Conservation (phyloP, 2,888 invertebrate genomes). For the Tipula helvola region DNA sequence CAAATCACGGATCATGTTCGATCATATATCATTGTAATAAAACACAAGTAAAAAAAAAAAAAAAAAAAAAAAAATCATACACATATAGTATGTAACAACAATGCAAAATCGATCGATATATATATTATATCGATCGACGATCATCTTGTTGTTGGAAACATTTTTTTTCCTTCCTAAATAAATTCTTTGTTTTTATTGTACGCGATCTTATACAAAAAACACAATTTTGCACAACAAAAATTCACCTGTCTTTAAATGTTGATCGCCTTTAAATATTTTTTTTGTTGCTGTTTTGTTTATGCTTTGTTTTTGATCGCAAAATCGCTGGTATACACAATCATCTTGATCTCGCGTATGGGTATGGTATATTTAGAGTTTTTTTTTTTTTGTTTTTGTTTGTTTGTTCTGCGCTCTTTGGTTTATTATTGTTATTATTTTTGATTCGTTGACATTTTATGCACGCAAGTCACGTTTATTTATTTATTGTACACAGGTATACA, state of each 20-base stretch:
- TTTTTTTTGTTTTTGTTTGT: not conserved
- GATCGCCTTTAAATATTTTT: not conserved
- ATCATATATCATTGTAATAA: conserved; percentile 4
- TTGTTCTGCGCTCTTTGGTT: not conserved
- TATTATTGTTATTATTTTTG: conserved; percentile 4
- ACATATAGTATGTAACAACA: not conserved
- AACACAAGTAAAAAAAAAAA: not conserved
- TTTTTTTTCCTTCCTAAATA: not conserved
- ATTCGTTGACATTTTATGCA: conserved; percentile 8
- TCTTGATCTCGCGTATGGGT: not conserved
- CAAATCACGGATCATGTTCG: not conserved
- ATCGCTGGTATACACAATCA: not conserved
- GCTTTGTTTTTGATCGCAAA: not conserved
- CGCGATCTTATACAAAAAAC: not conserved
- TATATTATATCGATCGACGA: not conserved
- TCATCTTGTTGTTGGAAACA: not conserved
- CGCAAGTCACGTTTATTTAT: conserved; percentile 11
- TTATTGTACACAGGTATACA: not conserved
- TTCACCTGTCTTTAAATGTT: conserved; percentile 4
- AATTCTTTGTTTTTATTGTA: not conserved
- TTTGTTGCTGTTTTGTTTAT: not conserved
- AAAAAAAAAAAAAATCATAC: not conserved
- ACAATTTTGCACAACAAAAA: not conserved
- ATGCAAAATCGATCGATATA: not conserved
- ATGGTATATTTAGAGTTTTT: not conserved